These are phyloP conservation scores for Papilio dardanus DNA, from an alignment of 1,140 invertebrate genomes.

Conservation along the genomic window DNA sequence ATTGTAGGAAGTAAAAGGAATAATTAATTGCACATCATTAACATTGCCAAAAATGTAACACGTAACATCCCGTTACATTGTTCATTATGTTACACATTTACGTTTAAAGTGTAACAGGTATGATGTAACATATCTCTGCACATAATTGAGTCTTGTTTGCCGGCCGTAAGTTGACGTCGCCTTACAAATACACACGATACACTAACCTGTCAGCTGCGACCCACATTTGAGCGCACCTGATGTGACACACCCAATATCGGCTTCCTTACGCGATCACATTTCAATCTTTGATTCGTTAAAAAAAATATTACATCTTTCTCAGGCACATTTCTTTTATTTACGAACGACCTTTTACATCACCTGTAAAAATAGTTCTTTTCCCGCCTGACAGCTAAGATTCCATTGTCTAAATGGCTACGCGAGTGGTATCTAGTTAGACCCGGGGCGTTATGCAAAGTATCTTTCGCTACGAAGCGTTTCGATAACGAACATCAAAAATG, in stretches of 20 bases:
- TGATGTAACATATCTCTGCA: conserved; percentile 10
- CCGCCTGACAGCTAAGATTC: no score
- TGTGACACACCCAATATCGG: conserved; percentile 1
- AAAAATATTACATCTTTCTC: not conserved
- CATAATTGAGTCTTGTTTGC: conserved; percentile 18
- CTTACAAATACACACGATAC: not conserved
- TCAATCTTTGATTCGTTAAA: not conserved
- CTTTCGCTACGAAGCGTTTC: no score
- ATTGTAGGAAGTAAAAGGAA: conserved; percentile 22
- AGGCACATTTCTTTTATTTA: not conserved
- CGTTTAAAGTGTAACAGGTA: not conserved
- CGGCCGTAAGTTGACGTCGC: not conserved
- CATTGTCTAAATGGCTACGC: no score
- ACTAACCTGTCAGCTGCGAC: conserved; percentile 7
- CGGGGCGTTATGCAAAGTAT: no score
- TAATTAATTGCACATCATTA: conserved; percentile 19
- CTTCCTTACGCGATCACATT: not conserved
- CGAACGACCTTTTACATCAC: no score
- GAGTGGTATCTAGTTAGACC: no score
- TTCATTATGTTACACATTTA: not conserved
- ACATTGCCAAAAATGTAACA: conserved; percentile 22
- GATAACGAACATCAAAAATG: no score
- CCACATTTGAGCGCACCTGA: conserved; percentile 11
- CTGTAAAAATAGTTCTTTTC: no score
- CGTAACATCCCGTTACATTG: not conserved